phyloP scores from a whole-genome alignment of 2,113 vertebrate genomes.

The Alosa alosa region DNA sequence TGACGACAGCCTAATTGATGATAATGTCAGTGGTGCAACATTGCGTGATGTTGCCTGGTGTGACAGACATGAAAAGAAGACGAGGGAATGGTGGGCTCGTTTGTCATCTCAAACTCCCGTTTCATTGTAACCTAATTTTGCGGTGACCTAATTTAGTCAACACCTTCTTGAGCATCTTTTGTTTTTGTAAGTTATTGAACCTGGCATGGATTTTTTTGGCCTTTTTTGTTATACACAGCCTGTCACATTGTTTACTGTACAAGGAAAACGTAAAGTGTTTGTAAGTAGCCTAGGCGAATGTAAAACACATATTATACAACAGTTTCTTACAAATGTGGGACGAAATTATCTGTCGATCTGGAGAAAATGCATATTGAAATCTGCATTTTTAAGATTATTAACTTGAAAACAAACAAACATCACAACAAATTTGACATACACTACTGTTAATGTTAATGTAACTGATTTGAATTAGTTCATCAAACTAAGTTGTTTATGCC shows the following conservation, averaged over 20 bases:
- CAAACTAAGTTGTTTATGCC: neutral
- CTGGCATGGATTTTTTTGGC: neutral
- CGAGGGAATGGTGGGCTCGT: constrained; percentile 49
- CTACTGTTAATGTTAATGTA: neutral
- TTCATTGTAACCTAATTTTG: constrained; percentile 47
- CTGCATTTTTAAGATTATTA: neutral
- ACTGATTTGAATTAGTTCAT: neutral
- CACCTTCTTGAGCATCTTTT: neutral
- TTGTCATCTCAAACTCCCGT: constrained; percentile 51
- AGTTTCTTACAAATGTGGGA: neutral
- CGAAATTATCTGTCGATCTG: neutral
- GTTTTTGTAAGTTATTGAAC: neutral
- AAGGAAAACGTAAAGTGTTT: neutral
- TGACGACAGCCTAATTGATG: constrained; percentile 20
- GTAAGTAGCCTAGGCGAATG: neutral
- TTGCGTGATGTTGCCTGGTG: constrained; percentile 39
- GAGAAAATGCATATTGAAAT: neutral
- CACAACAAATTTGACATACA: neutral
- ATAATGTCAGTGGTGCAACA: constrained; percentile 16
- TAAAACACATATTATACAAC: neutral
- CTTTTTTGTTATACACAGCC: neutral
- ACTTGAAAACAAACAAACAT: neutral
- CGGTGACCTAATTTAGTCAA: constrained; percentile 36
- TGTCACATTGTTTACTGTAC: neutral
- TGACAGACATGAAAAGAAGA: constrained; percentile 48